phyloP scores from a whole-genome alignment of 2,888 invertebrate genomes.

The Ptilodon capucinus region DNA sequence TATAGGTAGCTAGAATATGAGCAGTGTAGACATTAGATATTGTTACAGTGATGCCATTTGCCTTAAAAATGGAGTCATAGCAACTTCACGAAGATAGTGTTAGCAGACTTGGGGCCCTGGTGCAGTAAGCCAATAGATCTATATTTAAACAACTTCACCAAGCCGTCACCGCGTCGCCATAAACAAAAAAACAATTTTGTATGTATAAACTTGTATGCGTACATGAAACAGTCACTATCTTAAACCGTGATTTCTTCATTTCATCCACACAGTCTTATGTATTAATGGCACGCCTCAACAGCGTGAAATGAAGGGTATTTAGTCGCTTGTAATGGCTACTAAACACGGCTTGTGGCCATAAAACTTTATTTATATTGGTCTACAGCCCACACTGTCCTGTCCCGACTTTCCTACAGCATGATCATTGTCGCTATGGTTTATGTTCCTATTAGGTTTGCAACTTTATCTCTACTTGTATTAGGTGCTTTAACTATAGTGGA shows the following conservation, averaged over 20 bases:
- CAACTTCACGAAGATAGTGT: too few species aligned
- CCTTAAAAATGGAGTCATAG: too few species aligned
- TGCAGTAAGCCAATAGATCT: too few species aligned
- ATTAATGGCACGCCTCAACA: slow-evolving; percentile 34
- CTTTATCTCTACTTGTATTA: background rate
- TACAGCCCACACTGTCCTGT: slow-evolving; percentile 38
- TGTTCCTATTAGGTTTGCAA: background rate
- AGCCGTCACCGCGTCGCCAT: too few species aligned
- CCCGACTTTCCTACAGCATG: slow-evolving; percentile 22
- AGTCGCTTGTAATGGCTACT: slow-evolving; percentile 39
- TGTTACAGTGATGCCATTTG: too few species aligned
- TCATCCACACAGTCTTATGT: slow-evolving; percentile 10
- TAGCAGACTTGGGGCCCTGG: too few species aligned
- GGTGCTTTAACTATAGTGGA: background rate
- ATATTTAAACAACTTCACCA: too few species aligned
- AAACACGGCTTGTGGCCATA: slow-evolving; percentile 38
- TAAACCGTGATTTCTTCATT: slow-evolving; percentile 11
- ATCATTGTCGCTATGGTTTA: slow-evolving; percentile 11
- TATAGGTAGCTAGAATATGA: too few species aligned
- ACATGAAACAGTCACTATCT: background rate
- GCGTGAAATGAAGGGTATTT: slow-evolving; percentile 44
- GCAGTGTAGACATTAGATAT: too few species aligned
- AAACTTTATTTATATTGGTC: slow-evolving; percentile 45
- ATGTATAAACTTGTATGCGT: too few species aligned
- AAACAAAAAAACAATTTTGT: too few species aligned